Evolutionary conservation across 2,113 vertebrate genomes (phyloP).

Genomic region (Brevimyrus niger): DNA sequence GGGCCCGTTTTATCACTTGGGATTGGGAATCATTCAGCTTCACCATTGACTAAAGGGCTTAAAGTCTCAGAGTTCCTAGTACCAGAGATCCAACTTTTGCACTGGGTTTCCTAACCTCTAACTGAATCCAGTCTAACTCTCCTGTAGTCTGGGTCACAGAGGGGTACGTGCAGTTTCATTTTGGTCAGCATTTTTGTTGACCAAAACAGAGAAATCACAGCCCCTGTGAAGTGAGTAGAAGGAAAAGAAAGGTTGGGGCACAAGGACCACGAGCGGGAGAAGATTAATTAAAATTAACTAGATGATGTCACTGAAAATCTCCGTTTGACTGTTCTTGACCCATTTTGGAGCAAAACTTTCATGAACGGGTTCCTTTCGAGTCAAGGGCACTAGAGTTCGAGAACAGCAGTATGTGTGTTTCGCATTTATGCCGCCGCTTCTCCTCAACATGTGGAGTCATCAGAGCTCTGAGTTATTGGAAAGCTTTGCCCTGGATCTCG

Average conservation of each 20-base stretch:
- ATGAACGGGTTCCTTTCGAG: neutral
- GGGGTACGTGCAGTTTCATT: neutral
- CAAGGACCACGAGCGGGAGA: neutral
- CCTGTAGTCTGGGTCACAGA: neutral
- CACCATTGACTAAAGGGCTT: neutral
- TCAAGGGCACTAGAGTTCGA: neutral
- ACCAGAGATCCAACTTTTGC: neutral
- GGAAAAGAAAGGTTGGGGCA: neutral
- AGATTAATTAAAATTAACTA: neutral
- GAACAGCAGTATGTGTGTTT: neutral
- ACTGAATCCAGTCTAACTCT: neutral
- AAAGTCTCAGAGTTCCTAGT: neutral
- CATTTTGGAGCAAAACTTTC: neutral
- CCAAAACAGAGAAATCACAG: neutral
- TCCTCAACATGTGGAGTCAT: slow-evolving; percentile 39
- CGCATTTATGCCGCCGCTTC: slow-evolving; percentile 22
- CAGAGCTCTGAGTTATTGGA: slow-evolving; percentile 46
- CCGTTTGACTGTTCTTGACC: neutral
- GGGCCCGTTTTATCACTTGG: neutral
- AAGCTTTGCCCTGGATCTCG: slow-evolving; percentile 45
- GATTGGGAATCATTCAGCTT: neutral
- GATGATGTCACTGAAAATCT: neutral
- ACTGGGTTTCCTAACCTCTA: neutral
- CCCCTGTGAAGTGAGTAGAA: neutral
- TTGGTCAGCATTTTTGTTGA: too few species aligned